A percentile compares a stretch with the other conserved stretches of the same genome.
Conservation (phyloP, 2,797 vertebrate genomes). For the Syndactyla subalaris region DNA sequence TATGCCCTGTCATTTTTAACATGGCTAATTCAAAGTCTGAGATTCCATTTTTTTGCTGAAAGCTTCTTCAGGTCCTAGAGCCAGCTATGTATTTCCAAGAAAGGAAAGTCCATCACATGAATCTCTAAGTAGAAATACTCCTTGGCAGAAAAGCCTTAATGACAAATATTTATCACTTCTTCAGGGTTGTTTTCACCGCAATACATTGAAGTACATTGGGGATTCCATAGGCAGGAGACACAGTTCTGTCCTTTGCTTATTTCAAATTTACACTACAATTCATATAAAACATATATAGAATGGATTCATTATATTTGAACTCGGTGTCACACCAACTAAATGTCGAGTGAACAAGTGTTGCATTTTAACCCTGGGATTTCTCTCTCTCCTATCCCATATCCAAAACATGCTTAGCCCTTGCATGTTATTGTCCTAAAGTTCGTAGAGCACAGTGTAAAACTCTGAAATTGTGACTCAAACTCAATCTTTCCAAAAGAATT, state of each 20-base stretch:
- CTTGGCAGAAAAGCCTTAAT: background rate
- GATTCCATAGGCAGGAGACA: background rate
- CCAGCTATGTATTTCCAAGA: background rate
- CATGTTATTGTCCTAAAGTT: background rate
- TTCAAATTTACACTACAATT: background rate
- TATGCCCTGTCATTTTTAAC: background rate
- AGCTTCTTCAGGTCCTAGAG: background rate
- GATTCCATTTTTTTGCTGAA: background rate
- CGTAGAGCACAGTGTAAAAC: background rate
- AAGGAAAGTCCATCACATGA: background rate
- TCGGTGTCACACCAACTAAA: background rate
- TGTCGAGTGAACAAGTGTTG: background rate
- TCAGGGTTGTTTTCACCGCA: rapidly evolving
- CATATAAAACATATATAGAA: background rate
- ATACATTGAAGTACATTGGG: background rate
- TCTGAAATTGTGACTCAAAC: background rate
- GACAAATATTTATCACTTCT: background rate
- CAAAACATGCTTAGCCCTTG: background rate
- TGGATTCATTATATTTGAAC: background rate
- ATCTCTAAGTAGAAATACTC: background rate
- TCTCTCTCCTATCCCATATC: background rate
- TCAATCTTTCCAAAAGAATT: background rate
- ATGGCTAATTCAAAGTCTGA: background rate
- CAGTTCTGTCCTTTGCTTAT: background rate
- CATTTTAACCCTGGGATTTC: background rate